A percentile compares a stretch with the other conserved stretches of the same genome.
Conservation (phyloP, 2,113 vertebrate genomes). For the Natator depressus region DNA sequence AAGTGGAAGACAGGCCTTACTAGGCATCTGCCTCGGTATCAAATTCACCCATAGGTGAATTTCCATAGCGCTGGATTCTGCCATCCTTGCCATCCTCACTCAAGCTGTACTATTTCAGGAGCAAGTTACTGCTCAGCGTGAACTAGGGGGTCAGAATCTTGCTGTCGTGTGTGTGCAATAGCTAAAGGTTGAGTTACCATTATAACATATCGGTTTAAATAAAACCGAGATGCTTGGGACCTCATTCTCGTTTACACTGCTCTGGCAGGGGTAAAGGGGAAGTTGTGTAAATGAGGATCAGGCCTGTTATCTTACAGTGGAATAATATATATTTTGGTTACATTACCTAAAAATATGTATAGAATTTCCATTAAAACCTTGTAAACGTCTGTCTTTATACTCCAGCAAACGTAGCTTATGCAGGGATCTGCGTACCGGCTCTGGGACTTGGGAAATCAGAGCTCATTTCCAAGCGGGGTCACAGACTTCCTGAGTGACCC, state of each 20-base stretch:
- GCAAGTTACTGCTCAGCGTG: neutral
- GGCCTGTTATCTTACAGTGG: neutral
- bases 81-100: fast-evolving
- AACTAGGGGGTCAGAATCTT: neutral
- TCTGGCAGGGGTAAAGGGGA: neutral
- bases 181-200: neutral
- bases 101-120: neutral
- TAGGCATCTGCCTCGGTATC: neutral
- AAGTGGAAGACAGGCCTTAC: neutral
- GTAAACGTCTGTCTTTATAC: neutral
- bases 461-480: neutral
- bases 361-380: neutral
- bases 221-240: neutral
- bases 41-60: fast-evolving
- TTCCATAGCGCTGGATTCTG: fast-evolving
- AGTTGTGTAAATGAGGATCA: neutral
- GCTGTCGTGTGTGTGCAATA: neutral
- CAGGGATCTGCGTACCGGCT: neutral
- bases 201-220: neutral
- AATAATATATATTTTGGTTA: neutral
- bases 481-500: neutral
- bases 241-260: neutral
- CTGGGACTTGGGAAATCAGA: neutral
- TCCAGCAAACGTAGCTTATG: neutral
- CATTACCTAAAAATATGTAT: neutral